Conservation (phyloP, 2,888 invertebrate species). For the Odontothrips loti region DNA sequence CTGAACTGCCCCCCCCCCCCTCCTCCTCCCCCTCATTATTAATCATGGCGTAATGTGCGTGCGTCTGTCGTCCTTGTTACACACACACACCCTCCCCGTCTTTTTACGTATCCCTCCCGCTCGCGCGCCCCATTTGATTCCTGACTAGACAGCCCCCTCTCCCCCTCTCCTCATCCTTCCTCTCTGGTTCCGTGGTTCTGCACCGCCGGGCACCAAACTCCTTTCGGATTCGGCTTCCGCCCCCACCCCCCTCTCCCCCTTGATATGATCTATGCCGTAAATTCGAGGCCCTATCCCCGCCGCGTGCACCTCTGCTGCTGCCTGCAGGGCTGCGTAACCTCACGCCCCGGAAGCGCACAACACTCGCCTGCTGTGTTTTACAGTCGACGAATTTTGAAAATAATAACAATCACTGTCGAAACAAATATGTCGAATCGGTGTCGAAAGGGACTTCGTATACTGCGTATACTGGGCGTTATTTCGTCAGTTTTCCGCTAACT, state of each 20-base stretch:
- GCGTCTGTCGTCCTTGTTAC: not conserved
- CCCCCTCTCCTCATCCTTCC: not conserved
- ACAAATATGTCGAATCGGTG: not conserved
- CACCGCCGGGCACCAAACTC: too few relatives aligned
- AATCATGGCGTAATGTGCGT: not conserved
- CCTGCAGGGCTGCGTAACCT: not conserved
- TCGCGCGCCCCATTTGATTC: too few relatives aligned
- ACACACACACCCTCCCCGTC: not conserved
- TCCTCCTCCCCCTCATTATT: not conserved
- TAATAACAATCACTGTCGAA: not conserved
- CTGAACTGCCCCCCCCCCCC: not conserved
- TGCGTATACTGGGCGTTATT: too few relatives aligned
- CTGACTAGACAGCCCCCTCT: not conserved
- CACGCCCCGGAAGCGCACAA: not conserved
- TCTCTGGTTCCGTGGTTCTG: too few relatives aligned
- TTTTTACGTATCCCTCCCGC: not conserved
- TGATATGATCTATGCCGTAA: slow-evolving; percentile 1
- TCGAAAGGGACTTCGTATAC: not conserved
- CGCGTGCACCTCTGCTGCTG: not conserved
- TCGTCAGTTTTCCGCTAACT: too few relatives aligned
- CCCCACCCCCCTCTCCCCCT: not conserved
- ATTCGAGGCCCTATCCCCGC: not conserved
- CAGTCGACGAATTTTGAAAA: not conserved
- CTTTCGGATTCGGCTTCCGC: not conserved
- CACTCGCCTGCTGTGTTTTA: not conserved